phyloP scores from a whole-genome alignment of 1,140 invertebrate genomes.

The Hyles vespertilio region DNA sequence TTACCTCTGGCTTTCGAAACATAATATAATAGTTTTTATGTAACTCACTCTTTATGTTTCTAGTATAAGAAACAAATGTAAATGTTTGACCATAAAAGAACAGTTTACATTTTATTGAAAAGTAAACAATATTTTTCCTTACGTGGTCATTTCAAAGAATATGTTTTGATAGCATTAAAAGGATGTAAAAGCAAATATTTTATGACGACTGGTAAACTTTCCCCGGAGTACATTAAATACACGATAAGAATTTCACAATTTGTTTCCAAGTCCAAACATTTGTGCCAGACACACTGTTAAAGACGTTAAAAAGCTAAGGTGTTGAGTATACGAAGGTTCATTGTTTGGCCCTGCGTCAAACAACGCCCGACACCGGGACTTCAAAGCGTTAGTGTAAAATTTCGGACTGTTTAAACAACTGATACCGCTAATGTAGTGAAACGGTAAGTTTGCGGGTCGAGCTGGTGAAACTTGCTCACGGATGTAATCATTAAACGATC shows the following conservation, averaged over 20 bases:
- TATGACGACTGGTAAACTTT: slow-evolving; percentile 14
- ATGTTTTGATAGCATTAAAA: not conserved
- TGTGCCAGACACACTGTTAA: slow-evolving; percentile 36
- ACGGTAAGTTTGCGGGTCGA: slow-evolving; percentile 9
- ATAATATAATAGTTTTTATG: no score
- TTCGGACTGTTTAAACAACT: slow-evolving; percentile 38
- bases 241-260: slow-evolving; percentile 33
- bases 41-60: no score
- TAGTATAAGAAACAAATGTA: no score
- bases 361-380: slow-evolving; percentile 46
- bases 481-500: no score
- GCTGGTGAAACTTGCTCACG: no score
- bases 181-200: slow-evolving; percentile 19
- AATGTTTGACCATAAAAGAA: no score
- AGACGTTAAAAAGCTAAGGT: slow-evolving; percentile 57
- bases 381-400: slow-evolving; percentile 43
- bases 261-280: slow-evolving; percentile 31
- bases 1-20: slow-evolving; percentile 7
- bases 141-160: not conserved
- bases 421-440: slow-evolving; percentile 43
- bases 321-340: slow-evolving; percentile 49
- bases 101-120: no score
- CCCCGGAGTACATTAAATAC: slow-evolving; percentile 23
- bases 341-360: slow-evolving; percentile 55
- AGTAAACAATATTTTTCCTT: no score